Evolutionary conservation across 2,113 vertebrate genomes (phyloP).

Genomic region (Baryphthengus martii): DNA sequence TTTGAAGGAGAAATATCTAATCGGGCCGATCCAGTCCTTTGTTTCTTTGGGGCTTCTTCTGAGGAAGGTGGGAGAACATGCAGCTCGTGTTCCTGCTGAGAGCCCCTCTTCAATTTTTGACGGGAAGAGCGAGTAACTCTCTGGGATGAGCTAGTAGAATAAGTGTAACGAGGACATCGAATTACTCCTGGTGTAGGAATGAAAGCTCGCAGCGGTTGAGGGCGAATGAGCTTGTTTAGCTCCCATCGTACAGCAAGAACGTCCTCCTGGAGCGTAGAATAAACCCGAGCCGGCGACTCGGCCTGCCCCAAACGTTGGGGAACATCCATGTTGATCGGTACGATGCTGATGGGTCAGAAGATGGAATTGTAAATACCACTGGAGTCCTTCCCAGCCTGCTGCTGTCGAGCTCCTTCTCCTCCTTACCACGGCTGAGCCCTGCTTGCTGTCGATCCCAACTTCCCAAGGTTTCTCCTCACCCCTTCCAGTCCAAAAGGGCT

Average conservation of each 20-base stretch:
- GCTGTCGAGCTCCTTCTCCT: neutral
- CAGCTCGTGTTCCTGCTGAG: too few species aligned
- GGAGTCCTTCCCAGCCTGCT: neutral
- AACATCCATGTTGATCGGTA: accelerated
- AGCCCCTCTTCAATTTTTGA: neutral
- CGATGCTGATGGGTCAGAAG: neutral
- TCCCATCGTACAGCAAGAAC: neutral
- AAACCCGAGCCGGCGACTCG: neutral
- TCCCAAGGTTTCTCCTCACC: neutral
- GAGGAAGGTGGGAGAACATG: neutral
- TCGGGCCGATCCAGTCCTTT: neutral
- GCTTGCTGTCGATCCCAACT: neutral
- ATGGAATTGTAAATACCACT: neutral
- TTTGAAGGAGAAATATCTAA: neutral
- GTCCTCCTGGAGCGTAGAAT: neutral
- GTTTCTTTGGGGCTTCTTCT: neutral
- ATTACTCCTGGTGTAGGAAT: neutral
- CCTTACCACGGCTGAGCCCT: neutral
- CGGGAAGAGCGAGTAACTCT: neutral
- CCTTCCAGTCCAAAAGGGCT: neutral
- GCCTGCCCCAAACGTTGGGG: neutral
- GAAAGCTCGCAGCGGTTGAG: neutral
- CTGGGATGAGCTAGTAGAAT: neutral
- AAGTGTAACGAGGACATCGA: neutral
- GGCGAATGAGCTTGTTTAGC: neutral